phyloP scores from a whole-genome alignment of 2,113 vertebrate genomes.

The Dicentrarchus labrax region DNA sequence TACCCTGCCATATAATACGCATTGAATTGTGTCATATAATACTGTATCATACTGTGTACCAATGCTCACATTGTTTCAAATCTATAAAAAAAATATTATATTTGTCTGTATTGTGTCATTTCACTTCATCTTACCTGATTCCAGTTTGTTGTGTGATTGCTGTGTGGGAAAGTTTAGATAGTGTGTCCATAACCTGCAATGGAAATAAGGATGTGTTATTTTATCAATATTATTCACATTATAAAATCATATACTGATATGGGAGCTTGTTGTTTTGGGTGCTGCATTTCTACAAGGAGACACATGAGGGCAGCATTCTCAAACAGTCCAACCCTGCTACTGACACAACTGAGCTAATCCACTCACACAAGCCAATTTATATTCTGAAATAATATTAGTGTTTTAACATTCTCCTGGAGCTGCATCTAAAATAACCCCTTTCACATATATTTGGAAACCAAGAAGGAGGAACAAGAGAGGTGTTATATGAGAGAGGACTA shows the following conservation, averaged over 20 bases:
- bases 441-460: neutral
- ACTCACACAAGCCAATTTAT: no score
- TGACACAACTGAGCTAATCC: neutral
- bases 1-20: no score
- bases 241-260: neutral
- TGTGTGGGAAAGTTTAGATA: conserved; percentile 94
- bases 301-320: conserved; percentile 75
- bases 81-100: neutral
- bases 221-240: neutral
- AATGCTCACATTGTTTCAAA: neutral
- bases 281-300: conserved; percentile 11
- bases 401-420: neutral
- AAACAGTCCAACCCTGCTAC: conserved; percentile 3
- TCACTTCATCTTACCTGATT: conserved; percentile 88
- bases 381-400: neutral
- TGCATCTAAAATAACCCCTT: neutral
- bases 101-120: neutral
- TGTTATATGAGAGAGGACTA: neutral
- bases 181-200: conserved; percentile 94
- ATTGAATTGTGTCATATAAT: neutral
- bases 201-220: conserved; percentile 6
- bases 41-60: neutral
- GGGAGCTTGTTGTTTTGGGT: neutral
- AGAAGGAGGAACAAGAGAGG: neutral
- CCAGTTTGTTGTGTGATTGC: conserved; percentile 87